Evolutionary conservation across 2,888 invertebrate species (phyloP).

Genomic region (Dendrolimus houi): DNA sequence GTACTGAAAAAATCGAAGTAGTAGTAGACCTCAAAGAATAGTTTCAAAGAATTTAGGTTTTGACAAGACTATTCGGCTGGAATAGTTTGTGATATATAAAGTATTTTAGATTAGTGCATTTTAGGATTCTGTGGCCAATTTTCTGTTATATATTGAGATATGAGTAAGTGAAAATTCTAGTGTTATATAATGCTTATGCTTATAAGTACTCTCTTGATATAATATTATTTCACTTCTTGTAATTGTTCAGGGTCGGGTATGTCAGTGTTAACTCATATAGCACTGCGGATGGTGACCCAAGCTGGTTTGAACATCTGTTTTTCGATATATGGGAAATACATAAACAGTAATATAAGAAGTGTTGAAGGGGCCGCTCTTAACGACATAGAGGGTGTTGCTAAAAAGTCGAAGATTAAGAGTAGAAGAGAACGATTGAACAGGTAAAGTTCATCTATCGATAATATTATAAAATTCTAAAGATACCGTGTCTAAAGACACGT

Average conservation of each 20-base stretch:
- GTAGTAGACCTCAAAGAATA: no score
- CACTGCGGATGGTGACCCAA: conserved; percentile 86
- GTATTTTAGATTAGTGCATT: no score
- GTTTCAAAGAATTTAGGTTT: no score
- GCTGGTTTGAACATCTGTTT: conserved; percentile 67
- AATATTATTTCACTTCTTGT: neutral
- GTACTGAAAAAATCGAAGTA: no score
- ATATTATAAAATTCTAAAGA: neutral
- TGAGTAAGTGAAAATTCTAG: no score
- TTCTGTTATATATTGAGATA: no score
- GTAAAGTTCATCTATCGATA: neutral
- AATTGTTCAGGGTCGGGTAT: conserved; percentile 80
- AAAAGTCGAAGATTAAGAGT: conserved; percentile 57
- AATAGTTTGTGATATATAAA: no score
- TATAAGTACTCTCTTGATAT: no score
- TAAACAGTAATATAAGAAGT: conserved; percentile 42
- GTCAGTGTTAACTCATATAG: conserved; percentile 86
- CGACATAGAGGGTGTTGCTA: conserved; percentile 54
- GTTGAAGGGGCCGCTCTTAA: conserved; percentile 43
- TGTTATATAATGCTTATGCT: no score
- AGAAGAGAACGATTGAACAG: conserved; percentile 60
- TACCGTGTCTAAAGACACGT: neutral
- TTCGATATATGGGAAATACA: conserved; percentile 59
- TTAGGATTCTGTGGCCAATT: no score
- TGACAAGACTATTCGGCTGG: no score